Conservation (phyloP, 2,888 invertebrate species). For the Margaritifera margaritifera region DNA sequence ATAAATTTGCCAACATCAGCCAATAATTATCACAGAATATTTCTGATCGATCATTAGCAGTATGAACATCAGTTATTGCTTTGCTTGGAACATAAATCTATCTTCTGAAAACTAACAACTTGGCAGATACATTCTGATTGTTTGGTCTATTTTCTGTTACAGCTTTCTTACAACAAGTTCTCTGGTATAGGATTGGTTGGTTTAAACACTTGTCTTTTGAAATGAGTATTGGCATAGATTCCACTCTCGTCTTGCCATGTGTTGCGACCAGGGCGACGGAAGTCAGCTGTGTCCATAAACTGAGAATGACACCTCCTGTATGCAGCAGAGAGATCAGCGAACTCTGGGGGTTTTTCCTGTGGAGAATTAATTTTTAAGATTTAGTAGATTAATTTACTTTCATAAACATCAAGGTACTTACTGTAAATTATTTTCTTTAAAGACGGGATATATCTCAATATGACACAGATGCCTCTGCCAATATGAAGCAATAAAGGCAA, state of each 20-base stretch:
- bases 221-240: constrained; percentile 68
- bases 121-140: no score
- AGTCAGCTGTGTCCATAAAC: constrained; percentile 69
- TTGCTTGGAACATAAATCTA: no score
- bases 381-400: no score
- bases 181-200: constrained; percentile 56
- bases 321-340: constrained; percentile 56
- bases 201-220: constrained; percentile 58
- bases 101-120: no score
- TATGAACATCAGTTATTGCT: no score
- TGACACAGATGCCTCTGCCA: not conserved
- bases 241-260: constrained; percentile 72
- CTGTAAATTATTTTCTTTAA: no score
- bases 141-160: no score
- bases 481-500: not conserved
- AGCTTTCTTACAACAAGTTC: constrained; percentile 20
- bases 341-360: constrained; percentile 50
- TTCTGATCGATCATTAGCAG: no score
- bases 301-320: constrained; percentile 69
- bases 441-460: not conserved
- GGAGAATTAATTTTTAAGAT: constrained; percentile 4
- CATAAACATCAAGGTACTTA: no score
- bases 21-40: no score
- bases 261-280: constrained; percentile 68
- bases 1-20: no score